A percentile compares a stretch with the other conserved stretches of the same genome.
Conservation (phyloP, 2,113 vertebrate species). For the Dryoscopus gambensis region DNA sequence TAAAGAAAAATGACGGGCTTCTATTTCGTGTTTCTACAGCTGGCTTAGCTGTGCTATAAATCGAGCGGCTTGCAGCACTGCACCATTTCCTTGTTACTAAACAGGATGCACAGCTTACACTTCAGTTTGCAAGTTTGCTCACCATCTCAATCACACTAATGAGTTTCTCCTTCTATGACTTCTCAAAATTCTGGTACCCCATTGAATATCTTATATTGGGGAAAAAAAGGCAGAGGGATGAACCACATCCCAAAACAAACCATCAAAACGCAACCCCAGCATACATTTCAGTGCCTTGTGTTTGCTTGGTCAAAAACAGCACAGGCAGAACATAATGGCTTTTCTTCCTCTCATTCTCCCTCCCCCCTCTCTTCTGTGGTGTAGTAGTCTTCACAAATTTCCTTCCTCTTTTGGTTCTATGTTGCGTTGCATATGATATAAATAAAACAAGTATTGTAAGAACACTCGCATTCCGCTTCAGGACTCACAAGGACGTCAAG, state of each 20-base stretch:
- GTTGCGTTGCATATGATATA: not conserved
- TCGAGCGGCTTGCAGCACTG: not conserved
- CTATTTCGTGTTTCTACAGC: not conserved
- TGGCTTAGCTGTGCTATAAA: not conserved
- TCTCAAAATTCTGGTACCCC: not conserved
- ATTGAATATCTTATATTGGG: not conserved
- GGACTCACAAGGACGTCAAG: not conserved
- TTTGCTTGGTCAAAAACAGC: not conserved
- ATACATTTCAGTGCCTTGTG: not conserved
- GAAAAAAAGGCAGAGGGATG: not conserved
- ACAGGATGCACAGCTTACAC: constrained; percentile 79
- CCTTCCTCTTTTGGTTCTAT: constrained; percentile 61
- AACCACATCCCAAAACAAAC: not conserved
- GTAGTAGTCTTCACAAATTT: constrained; percentile 15
- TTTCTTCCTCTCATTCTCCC: constrained; percentile 30
- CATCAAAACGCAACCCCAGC: not conserved
- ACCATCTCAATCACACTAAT: not conserved
- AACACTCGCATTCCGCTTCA: not conserved
- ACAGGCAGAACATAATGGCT: not conserved
- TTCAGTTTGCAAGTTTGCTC: not conserved
- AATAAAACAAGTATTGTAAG: not conserved
- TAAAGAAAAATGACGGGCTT: not conserved
- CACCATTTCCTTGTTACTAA: constrained; percentile 80
- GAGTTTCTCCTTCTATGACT: not conserved
- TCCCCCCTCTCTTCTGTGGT: constrained; percentile 35